A percentile compares a stretch with the other conserved stretches of the same genome.
Conservation (phyloP, 92 coral and sea anemone species). For the Pocillopora meandrina region DNA sequence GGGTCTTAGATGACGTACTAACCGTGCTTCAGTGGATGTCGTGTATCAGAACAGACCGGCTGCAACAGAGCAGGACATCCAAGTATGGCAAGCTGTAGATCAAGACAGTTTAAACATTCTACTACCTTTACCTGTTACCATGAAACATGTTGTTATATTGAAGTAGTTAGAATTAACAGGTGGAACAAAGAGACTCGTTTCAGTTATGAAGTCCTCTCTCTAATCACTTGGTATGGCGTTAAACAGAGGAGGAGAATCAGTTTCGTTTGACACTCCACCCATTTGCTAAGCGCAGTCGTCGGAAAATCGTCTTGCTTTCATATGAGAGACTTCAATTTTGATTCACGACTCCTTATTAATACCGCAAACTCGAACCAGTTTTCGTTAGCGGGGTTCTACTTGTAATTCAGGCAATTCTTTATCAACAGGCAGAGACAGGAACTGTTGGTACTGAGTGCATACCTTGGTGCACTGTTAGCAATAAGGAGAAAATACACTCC, state of each 20-base stretch:
- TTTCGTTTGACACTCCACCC: too few species aligned
- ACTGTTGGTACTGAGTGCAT: conserved; percentile 79
- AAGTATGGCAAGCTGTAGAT: conserved; percentile 57
- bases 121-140: background rate
- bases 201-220: too few species aligned
- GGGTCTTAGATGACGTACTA: conserved; percentile 86
- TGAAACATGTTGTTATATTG: background rate
- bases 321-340: too few species aligned
- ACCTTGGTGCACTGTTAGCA: conserved; percentile 91
- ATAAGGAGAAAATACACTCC: conserved; percentile 88
- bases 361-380: too few species aligned
- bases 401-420: background rate
- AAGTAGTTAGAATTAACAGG: too few species aligned
- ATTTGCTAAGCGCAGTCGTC: too few species aligned
- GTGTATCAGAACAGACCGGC: conserved; percentile 80
- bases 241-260: too few species aligned
- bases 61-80: conserved; percentile 78
- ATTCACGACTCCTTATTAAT: too few species aligned
- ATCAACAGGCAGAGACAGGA: conserved; percentile 88
- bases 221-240: too few species aligned
- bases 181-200: too few species aligned
- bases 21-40: conserved; percentile 71
- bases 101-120: background rate
- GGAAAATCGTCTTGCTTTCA: too few species aligned
- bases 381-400: too few species aligned